phyloP scores from a whole-genome alignment of 2,113 vertebrate species.

The Clupea harengus region DNA sequence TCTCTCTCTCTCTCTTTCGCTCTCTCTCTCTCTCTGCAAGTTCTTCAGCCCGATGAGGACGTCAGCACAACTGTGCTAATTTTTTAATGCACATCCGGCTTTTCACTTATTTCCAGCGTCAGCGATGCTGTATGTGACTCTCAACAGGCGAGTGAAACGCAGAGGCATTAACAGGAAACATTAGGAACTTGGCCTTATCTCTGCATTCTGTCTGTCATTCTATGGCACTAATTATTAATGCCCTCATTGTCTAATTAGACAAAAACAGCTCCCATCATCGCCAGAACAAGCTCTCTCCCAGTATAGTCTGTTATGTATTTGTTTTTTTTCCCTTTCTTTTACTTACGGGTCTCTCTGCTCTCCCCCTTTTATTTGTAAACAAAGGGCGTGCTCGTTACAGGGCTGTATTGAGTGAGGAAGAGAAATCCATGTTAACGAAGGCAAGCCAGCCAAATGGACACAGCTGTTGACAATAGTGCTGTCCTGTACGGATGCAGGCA shows the following conservation, averaged over 20 bases:
- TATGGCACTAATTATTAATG: constrained; percentile 33
- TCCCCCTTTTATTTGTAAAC: constrained; percentile 38
- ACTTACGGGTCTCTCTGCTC: neutral
- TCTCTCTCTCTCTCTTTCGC: neutral
- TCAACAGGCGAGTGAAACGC: neutral
- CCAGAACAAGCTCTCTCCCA: neutral
- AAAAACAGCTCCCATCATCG: neutral
- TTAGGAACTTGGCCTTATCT: neutral
- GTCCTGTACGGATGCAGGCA: constrained; percentile 52
- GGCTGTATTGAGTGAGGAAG: constrained; percentile 48
- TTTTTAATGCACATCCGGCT: constrained; percentile 63
- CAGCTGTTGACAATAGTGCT: constrained; percentile 63
- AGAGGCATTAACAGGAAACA: neutral
- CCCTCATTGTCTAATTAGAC: constrained; percentile 1
- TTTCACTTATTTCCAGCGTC: constrained; percentile 33
- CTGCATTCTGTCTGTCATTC: neutral
- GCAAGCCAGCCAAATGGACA: constrained; percentile 55
- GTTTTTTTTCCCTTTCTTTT: neutral
- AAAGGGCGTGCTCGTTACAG: constrained; percentile 1
- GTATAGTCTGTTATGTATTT: neutral
- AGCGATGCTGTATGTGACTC: neutral
- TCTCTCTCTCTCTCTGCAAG: constrained; percentile 1
- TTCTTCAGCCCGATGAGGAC: constrained; percentile 44
- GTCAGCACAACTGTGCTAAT: constrained; percentile 61
- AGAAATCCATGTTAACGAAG: constrained; percentile 48